Percentiles rank a stretch among this genome's conserved stretches.
phyloP scores from a whole-genome alignment of 2,113 vertebrate genomes.

The Probosciger aterrimus region DNA sequence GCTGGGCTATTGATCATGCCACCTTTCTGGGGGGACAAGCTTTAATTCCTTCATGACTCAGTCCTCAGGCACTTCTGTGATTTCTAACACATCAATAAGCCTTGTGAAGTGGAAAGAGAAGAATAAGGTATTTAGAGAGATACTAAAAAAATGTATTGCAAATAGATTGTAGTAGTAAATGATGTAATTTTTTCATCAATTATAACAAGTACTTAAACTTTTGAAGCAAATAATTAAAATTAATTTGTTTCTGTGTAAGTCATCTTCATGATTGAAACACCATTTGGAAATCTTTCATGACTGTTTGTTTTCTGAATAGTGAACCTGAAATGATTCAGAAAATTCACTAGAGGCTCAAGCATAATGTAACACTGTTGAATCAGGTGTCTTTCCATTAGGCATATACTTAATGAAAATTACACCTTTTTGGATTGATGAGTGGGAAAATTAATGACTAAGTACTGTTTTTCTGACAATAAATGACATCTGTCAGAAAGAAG shows the following conservation, averaged over 20 bases:
- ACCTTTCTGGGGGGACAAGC: not conserved
- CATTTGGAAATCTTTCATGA: not conserved
- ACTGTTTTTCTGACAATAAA: not conserved
- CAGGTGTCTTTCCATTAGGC: not conserved
- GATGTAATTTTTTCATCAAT: not conserved
- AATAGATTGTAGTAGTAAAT: not conserved
- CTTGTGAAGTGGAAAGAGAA: not conserved
- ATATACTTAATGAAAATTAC: not conserved
- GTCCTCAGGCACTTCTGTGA: not conserved
- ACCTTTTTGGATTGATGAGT: not conserved
- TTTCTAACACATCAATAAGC: not conserved
- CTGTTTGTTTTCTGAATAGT: not conserved
- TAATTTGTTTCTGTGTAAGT: not conserved
- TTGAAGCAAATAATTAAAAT: slow-evolving; percentile 3
- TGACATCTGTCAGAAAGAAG: not conserved
- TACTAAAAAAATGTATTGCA: not conserved
- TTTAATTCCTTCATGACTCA: not conserved
- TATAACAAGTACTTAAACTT: not conserved
- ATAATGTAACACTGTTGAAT: not conserved
- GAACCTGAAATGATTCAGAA: not conserved
- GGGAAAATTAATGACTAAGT: not conserved
- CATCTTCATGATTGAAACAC: not conserved
- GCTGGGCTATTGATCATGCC: not conserved
- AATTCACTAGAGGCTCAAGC: not conserved
- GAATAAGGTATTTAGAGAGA: not conserved